phyloP scores from a whole-genome alignment of 2,113 vertebrate species.

The Himantopus leucocephalus region DNA sequence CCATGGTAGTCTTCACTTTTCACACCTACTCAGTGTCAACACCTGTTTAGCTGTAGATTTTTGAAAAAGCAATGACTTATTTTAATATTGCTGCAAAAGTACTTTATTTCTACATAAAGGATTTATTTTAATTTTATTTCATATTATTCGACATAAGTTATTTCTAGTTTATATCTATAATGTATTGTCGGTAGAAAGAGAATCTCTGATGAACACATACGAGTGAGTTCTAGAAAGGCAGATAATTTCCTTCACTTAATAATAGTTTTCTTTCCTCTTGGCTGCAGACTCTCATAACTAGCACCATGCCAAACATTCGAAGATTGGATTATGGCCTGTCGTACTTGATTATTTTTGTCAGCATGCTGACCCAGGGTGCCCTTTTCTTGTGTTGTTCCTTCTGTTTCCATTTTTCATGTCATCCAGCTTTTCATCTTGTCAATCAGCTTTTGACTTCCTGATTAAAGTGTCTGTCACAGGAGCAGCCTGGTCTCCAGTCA shows the following conservation, averaged over 20 bases:
- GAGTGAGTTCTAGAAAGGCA: conserved; percentile 68
- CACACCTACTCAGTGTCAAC: conserved; percentile 33
- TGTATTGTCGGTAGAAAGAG: not conserved
- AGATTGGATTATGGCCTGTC: conserved; percentile 85
- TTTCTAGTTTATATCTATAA: not conserved
- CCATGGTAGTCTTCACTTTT: not conserved
- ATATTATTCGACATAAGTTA: conserved; percentile 19
- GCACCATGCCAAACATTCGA: conserved; percentile 78
- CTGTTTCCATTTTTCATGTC: conserved; percentile 90
- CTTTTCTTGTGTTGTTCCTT: conserved; percentile 85
- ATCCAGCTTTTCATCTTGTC: conserved; percentile 88
- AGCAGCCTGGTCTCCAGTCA: conserved; percentile 79
- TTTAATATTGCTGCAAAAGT: not conserved
- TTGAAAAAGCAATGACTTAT: not conserved
- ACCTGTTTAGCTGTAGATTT: conserved; percentile 17
- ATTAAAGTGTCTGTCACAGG: conserved; percentile 87
- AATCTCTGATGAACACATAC: conserved; percentile 54
- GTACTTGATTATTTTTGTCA: conserved; percentile 87
- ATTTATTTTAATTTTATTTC: conserved; percentile 55
- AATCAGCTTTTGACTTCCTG: conserved; percentile 88
- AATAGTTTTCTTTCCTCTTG: conserved; percentile 81
- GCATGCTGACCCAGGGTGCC: conserved; percentile 81
- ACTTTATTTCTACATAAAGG: not conserved
- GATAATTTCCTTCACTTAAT: conserved; percentile 79
- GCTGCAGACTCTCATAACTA: conserved; percentile 79